Conservation (phyloP, 2,113 vertebrate species). For the Merops nubicus region DNA sequence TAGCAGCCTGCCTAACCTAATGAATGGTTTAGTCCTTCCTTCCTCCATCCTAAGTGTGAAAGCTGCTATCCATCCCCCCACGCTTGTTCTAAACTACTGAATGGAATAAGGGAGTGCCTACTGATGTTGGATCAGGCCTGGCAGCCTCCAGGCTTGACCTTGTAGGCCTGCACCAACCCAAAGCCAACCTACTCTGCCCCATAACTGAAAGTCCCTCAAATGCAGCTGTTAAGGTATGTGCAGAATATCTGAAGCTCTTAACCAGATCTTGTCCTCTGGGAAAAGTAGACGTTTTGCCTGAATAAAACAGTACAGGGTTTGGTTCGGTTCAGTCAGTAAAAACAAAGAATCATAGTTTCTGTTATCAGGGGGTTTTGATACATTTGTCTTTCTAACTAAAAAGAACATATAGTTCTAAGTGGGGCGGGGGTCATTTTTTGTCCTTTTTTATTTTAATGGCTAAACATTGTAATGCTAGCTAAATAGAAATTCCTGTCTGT, state of each 20-base stretch:
- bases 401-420: constrained; percentile 17
- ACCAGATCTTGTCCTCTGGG: neutral
- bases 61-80: neutral
- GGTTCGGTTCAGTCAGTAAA: neutral
- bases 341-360: neutral
- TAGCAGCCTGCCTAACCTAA: neutral
- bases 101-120: neutral
- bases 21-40: constrained; percentile 39
- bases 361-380: neutral
- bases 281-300: neutral
- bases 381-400: neutral
- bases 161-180: neutral
- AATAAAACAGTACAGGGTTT: neutral
- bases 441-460: constrained; percentile 71
- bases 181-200: neutral
- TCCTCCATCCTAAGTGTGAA: neutral
- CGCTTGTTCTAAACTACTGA: neutral
- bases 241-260: neutral
- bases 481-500: constrained; percentile 79
- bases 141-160: neutral
- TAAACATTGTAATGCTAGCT: constrained; percentile 81
- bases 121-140: neutral
- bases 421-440: constrained; percentile 27
- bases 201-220: neutral
- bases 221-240: neutral